These are phyloP conservation scores for Nemotelus pantherinus DNA, from an alignment of 2,888 invertebrate genomes.

Conservation along the genomic window DNA sequence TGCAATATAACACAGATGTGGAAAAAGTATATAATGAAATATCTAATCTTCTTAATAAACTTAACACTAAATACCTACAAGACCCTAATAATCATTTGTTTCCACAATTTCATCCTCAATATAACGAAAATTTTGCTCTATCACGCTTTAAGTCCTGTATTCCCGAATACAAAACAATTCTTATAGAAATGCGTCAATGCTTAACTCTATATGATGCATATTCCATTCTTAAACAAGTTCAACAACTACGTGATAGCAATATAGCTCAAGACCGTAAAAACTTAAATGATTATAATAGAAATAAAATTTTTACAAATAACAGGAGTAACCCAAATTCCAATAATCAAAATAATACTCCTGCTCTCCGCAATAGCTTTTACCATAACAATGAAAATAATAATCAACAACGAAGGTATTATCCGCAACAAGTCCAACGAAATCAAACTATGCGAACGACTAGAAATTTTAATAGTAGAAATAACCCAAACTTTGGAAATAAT, in stretches of 20 bases:
- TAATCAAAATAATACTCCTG: background rate
- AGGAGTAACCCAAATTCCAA: background rate
- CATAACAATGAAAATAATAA: background rate
- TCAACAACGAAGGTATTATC: background rate
- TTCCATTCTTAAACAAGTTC: background rate
- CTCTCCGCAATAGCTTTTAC: background rate
- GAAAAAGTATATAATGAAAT: background rate
- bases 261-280: background rate
- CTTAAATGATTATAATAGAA: background rate
- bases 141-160: constrained; percentile 22
- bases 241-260: constrained; percentile 8
- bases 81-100: background rate
- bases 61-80: constrained; percentile 5
- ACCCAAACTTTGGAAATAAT: background rate
- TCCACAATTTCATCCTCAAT: constrained; percentile 13
- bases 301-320: background rate
- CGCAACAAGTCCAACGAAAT: no score
- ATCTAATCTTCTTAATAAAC: background rate
- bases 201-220: background rate
- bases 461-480: background rate
- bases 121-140: constrained; percentile 11
- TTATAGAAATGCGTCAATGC: constrained; percentile 14
- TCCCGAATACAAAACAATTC: constrained; percentile 23
- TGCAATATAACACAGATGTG: background rate
- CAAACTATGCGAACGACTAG: constrained; percentile 1